Percentiles rank a stretch among this genome's conserved stretches.
Evolutionary conservation across 1,140 invertebrate species (phyloP).

Genomic region (Tetranychus urticae): DNA sequence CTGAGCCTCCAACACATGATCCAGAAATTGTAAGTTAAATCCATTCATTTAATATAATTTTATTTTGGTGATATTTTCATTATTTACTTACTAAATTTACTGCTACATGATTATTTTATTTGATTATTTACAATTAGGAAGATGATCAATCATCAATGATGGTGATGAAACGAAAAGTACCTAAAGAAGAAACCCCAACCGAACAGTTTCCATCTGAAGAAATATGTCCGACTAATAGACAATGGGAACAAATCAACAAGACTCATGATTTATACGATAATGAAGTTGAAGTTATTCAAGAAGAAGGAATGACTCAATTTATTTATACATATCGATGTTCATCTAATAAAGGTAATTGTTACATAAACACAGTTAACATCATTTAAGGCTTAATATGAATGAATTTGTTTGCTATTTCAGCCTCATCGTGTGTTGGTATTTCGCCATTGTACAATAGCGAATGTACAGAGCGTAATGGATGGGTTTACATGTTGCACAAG

Average conservation of each 20-base stretch:
- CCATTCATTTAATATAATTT: too few species aligned
- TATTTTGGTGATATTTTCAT: too few species aligned
- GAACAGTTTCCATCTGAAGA: slow-evolving; percentile 13
- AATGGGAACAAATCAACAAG: slow-evolving; percentile 13
- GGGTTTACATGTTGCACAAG: slow-evolving; percentile 15
- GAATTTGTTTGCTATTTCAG: slow-evolving; percentile 1
- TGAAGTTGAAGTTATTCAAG: slow-evolving; percentile 13
- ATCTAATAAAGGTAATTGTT: slow-evolving; percentile 1
- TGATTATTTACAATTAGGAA: neutral
- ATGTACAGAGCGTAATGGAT: slow-evolving; percentile 14
- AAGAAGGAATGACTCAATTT: slow-evolving; percentile 12
- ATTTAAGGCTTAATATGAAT: neutral
- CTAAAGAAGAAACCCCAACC: too few species aligned
- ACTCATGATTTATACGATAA: slow-evolving; percentile 15
- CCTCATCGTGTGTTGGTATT: slow-evolving; percentile 7
- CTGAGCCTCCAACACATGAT: slow-evolving; percentile 9
- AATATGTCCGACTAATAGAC: slow-evolving; percentile 13
- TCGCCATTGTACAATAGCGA: slow-evolving; percentile 11
- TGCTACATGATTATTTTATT: too few species aligned
- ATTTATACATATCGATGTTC: slow-evolving; percentile 14
- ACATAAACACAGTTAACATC: too few species aligned
- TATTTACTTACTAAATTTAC: too few species aligned
- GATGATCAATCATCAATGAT: neutral
- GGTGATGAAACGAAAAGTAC: neutral
- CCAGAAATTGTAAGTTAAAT: slow-evolving; percentile 5